phyloP scores from a whole-genome alignment of 1,140 invertebrate genomes.

The Heliothis virescens region DNA sequence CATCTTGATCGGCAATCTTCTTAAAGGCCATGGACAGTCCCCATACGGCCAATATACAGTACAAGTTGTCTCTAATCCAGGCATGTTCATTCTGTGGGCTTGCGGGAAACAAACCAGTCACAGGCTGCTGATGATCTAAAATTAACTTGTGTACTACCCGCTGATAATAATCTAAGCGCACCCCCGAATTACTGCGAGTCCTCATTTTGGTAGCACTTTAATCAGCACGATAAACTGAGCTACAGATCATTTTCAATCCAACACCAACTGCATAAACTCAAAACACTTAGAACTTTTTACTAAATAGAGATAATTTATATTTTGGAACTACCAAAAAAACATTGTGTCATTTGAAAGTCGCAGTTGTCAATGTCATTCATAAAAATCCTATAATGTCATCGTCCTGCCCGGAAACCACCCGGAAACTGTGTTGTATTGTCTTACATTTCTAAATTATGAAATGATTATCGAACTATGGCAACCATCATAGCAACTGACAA shows the following conservation, averaged over 20 bases:
- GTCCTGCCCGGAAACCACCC: too few relatives aligned
- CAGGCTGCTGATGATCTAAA: conserved; percentile 97
- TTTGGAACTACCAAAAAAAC: conserved; percentile 46
- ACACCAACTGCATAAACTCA: too few relatives aligned
- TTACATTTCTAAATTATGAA: too few relatives aligned
- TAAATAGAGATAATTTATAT: neutral
- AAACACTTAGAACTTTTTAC: too few relatives aligned
- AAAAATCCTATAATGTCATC: too few relatives aligned
- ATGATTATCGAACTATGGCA: too few relatives aligned
- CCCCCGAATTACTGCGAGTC: conserved; percentile 97
- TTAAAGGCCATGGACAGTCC: conserved; percentile 99
- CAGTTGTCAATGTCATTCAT: conserved; percentile 54
- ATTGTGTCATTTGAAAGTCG: conserved; percentile 80
- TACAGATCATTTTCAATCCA: conserved; percentile 9
- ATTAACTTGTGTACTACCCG: conserved; percentile 96
- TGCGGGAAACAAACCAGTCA: conserved; percentile 96
- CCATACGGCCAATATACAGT: conserved; percentile 99
- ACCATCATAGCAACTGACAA: too few relatives aligned
- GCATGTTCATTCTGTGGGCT: conserved; percentile 96
- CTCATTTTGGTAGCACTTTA: conserved; percentile 89
- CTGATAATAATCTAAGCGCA: conserved; percentile 97
- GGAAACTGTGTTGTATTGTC: too few relatives aligned
- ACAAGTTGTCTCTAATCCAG: conserved; percentile 99
- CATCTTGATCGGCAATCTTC: conserved; percentile 99
- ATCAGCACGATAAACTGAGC: neutral